These are phyloP conservation scores for Typhlichthys eigenmanni DNA, from an alignment of 2,797 vertebrate species.

Conservation along the genomic window DNA sequence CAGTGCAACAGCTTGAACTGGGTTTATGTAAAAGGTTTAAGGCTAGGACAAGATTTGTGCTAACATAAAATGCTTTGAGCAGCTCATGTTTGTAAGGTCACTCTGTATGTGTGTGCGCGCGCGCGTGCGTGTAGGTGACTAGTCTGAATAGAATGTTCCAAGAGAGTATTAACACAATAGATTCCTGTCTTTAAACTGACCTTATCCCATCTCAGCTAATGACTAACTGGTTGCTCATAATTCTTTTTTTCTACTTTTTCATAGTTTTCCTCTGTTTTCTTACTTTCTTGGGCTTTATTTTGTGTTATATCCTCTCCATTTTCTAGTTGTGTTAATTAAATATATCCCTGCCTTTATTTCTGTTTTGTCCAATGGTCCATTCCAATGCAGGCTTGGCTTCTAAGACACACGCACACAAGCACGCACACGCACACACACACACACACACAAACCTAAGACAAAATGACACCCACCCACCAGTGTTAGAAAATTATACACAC, in stretches of 20 bases:
- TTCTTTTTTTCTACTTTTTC: constrained; percentile 10
- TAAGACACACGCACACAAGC: not conserved
- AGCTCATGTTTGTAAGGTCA: not conserved
- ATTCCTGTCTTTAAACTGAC: constrained; percentile 33
- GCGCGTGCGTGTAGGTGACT: not conserved
- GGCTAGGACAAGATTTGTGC: not conserved
- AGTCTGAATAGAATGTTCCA: constrained; percentile 20
- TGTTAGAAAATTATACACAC: not conserved
- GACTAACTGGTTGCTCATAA: not conserved
- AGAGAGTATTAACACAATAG: constrained; percentile 4
- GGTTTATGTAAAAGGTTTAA: not conserved
- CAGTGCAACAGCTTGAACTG: not conserved
- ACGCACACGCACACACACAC: not conserved
- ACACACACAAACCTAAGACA: constrained; percentile 9
- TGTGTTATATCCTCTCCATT: too few species aligned
- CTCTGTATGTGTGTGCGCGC: not conserved
- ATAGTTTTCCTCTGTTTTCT: constrained; percentile 4
- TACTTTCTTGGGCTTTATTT: not conserved
- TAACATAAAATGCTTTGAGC: not conserved
- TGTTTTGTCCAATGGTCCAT: not conserved
- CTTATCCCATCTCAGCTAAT: constrained; percentile 27
- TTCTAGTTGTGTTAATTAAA: too few species aligned
- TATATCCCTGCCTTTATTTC: too few species aligned
- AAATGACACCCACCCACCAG: constrained; percentile 26
- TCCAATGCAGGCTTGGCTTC: not conserved